phyloP scores from a whole-genome alignment of 2,888 invertebrate genomes.

The Charanyca ferruginea region DNA sequence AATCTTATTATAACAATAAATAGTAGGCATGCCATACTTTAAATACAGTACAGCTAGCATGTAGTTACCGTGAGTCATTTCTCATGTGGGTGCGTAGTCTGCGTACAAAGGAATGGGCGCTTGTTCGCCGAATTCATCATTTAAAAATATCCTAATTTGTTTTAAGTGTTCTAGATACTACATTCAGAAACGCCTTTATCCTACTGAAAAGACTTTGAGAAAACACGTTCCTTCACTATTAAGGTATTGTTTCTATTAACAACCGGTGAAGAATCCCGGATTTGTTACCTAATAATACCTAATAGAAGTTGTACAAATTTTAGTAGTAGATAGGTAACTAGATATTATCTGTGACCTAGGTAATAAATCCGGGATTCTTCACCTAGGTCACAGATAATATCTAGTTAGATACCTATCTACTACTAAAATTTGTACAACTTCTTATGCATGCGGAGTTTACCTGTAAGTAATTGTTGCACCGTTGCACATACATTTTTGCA shows the following conservation, averaged over 20 bases:
- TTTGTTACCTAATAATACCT: no score
- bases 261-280: background rate
- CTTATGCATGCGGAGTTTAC: no score
- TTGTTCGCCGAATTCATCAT: slow-evolving; percentile 36
- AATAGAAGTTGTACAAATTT: no score
- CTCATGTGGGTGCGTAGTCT: slow-evolving; percentile 12
- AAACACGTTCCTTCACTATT: background rate
- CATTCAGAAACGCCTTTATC: background rate
- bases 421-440: no score
- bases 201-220: background rate
- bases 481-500: no score
- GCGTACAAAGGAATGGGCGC: slow-evolving; percentile 43
- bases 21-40: slow-evolving; percentile 22
- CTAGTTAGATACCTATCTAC: no score
- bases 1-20: slow-evolving; percentile 50
- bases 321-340: no score
- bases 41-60: background rate
- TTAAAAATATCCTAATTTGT: slow-evolving; percentile 49
- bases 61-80: slow-evolving; percentile 42
- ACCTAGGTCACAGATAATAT: no score
- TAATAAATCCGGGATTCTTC: no score
- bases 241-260: background rate
- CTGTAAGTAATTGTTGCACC: no score
- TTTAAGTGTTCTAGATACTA: slow-evolving; percentile 33
- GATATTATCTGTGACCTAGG: no score